Evolutionary conservation across 2,888 invertebrate species (phyloP).

Genomic region (Uloborus plumipes): DNA sequence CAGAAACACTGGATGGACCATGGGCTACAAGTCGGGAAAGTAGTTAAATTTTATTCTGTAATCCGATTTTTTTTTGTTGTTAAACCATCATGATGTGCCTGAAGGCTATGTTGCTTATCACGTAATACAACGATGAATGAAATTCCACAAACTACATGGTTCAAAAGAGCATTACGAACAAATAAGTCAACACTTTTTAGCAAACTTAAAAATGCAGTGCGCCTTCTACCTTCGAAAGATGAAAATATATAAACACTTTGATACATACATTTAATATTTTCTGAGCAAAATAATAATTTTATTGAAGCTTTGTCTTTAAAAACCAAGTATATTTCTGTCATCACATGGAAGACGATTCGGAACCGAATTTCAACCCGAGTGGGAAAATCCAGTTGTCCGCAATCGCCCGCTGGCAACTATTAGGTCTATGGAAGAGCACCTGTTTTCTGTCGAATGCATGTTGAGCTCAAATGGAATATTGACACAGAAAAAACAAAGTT

Average conservation of each 20-base stretch:
- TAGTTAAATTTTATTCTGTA: too few species aligned
- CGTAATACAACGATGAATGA: too few species aligned
- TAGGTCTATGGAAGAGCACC: conserved; percentile 61
- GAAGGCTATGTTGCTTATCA: too few species aligned
- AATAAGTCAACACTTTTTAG: too few species aligned
- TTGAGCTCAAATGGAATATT: conserved; percentile 63
- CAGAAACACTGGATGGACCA: too few species aligned
- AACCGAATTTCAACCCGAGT: conserved; percentile 2
- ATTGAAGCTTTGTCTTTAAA: conserved; percentile 33
- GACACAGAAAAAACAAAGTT: conserved; percentile 38
- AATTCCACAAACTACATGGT: neutral
- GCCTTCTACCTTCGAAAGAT: neutral
- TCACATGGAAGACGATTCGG: conserved; percentile 57
- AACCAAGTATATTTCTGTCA: conserved; percentile 30
- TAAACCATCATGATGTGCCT: too few species aligned
- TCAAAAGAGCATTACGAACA: neutral
- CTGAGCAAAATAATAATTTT: conserved; percentile 49
- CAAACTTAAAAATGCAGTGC: too few species aligned
- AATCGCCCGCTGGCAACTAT: conserved; percentile 42
- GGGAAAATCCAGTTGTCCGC: conserved; percentile 8
- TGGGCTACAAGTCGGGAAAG: too few species aligned
- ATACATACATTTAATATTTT: conserved; percentile 18
- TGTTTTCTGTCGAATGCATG: conserved; percentile 52
- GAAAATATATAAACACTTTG: conserved; percentile 31
- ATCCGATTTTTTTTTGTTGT: too few species aligned